phyloP scores from a whole-genome alignment of 30 jellyfish, hydroid and myxozoan species.

The Aurelia sp. region DNA sequence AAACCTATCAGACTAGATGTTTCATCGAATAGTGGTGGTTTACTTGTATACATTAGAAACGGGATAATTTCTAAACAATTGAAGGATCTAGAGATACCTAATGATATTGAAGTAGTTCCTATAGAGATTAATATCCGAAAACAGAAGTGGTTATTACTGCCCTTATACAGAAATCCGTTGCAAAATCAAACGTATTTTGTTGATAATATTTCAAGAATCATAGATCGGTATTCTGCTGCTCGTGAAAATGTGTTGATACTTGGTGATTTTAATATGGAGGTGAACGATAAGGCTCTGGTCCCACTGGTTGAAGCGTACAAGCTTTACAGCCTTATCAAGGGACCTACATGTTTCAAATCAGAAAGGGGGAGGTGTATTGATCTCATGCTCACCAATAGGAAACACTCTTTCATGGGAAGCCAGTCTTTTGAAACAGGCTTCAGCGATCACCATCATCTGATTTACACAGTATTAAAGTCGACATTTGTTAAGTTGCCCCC shows the following conservation, averaged over 20 bases:
- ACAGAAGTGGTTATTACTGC: slow-evolving; percentile 20
- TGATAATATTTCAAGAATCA: background rate
- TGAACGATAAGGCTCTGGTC: background rate
- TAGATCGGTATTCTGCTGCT: background rate
- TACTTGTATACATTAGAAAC: slow-evolving; percentile 23
- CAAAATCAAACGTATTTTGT: background rate
- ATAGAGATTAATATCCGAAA: too few species aligned
- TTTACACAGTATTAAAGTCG: too few species aligned
- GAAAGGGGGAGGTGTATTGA: slow-evolving; percentile 5
- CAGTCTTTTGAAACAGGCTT: too few species aligned
- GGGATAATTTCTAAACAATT: slow-evolving; percentile 31
- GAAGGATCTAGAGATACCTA: slow-evolving; percentile 34
- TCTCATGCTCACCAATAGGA: too few species aligned
- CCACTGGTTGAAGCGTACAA: slow-evolving; percentile 8
- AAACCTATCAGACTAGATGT: slow-evolving; percentile 41
- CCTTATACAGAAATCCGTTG: slow-evolving; percentile 8
- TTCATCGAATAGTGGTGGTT: slow-evolving; percentile 42
- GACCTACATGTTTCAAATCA: slow-evolving; percentile 10
- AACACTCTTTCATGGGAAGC: too few species aligned
- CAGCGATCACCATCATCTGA: too few species aligned
- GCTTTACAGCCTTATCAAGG: slow-evolving; percentile 16
- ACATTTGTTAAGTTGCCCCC: too few species aligned
- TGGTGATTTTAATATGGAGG: background rate
- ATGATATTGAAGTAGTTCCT: slow-evolving; percentile 38
- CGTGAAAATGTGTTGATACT: slow-evolving; percentile 7